phyloP scores from a whole-genome alignment of 2,888 invertebrate species.

The Pyrrhia umbra region DNA sequence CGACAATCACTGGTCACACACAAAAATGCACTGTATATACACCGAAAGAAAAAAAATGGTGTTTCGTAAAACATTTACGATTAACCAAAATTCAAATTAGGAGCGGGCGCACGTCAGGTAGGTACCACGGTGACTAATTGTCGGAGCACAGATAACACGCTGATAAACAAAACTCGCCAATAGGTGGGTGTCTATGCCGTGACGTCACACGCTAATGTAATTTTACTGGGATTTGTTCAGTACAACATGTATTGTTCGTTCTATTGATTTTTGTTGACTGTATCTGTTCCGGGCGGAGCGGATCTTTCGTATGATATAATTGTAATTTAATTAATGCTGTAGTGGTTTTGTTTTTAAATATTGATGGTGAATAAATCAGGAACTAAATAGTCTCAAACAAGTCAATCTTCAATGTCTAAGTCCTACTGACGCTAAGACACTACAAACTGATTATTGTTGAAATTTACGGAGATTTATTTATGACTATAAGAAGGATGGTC shows the following conservation, averaged over 20 bases:
- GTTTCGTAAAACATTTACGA: conserved; percentile 45
- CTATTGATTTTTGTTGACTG: conserved; percentile 59
- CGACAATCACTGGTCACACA: conserved; percentile 2
- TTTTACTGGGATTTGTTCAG: conserved; percentile 72
- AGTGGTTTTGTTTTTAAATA: not conserved
- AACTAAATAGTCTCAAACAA: too few relatives aligned
- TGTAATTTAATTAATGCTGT: not conserved
- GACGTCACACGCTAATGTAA: conserved; percentile 73
- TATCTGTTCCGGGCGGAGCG: conserved; percentile 14
- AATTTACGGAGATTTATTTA: too few relatives aligned
- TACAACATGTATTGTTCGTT: conserved; percentile 45
- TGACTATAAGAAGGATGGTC: too few relatives aligned
- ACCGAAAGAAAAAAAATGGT: conserved; percentile 28
- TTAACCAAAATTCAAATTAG: conserved; percentile 52
- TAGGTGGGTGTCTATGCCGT: conserved; percentile 59
- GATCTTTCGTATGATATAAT: not conserved
- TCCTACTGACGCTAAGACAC: too few relatives aligned
- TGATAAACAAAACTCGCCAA: conserved; percentile 77
- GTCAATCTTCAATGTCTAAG: too few relatives aligned
- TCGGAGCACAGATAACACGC: conserved; percentile 77
- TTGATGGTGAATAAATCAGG: not conserved
- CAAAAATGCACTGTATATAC: conserved; percentile 17
- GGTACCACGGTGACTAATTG: conserved; percentile 79
- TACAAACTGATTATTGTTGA: too few relatives aligned
- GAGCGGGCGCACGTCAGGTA: conserved; percentile 71